Conservation (phyloP, 2,888 invertebrate species). For the Rhamphomyia laevipes region DNA sequence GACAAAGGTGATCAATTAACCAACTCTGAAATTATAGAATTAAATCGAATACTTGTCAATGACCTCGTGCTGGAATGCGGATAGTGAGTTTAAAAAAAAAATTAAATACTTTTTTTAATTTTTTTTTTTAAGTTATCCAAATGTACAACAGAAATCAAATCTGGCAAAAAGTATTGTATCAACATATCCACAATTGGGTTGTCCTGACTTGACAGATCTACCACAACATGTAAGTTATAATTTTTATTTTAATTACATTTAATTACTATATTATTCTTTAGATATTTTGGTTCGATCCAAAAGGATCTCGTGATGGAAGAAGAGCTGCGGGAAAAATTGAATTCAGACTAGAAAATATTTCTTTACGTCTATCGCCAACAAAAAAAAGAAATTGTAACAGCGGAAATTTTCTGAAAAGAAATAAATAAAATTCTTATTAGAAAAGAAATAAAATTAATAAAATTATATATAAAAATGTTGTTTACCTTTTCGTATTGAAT, state of each 20-base stretch:
- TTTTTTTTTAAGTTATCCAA: conserved; percentile 1
- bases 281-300: conserved; percentile 3
- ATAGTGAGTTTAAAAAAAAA: conserved; percentile 1
- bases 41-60: conserved; percentile 4
- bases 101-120: not conserved
- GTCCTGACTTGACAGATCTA: not conserved
- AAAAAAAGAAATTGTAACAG: conserved; percentile 4
- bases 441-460: no score
- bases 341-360: conserved; percentile 1
- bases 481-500: no score
- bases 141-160: not conserved
- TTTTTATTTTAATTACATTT: not conserved
- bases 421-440: no score
- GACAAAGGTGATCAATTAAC: no score
- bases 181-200: conserved; percentile 1
- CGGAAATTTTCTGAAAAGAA: no score
- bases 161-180: conserved; percentile 1
- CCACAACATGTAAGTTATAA: conserved; percentile 2
- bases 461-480: no score
- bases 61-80: conserved; percentile 1
- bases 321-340: conserved; percentile 2
- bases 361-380: not conserved
- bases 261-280: not conserved
- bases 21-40: not conserved
- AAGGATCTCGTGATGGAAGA: conserved; percentile 2